Conservation (phyloP, 1,140 invertebrate genomes). For the Macrobrachium nipponense region DNA sequence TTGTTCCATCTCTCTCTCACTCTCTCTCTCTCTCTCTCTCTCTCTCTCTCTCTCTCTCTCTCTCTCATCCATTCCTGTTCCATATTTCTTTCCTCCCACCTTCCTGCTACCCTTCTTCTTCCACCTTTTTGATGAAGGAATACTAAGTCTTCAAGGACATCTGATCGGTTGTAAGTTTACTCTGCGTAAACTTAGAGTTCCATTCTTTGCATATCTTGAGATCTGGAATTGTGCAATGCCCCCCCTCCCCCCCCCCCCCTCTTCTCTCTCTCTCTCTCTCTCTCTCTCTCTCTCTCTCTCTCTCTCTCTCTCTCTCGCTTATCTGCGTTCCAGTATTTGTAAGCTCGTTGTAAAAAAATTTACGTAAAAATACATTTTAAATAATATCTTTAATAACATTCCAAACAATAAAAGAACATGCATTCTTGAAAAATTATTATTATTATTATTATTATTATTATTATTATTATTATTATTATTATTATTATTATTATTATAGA, state of each 20-base stretch:
- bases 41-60: conserved; percentile 30
- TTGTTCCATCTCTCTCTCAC: background rate
- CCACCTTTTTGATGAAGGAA: background rate
- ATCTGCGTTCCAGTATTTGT: too few species aligned
- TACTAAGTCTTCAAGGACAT: background rate
- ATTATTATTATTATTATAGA: too few species aligned
- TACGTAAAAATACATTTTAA: too few species aligned
- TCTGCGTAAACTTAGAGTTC: background rate
- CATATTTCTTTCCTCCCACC: background rate
- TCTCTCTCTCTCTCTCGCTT: conserved; percentile 12
- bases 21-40: conserved; percentile 30
- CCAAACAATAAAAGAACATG: too few species aligned
- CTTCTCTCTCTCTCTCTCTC: conserved; percentile 15
- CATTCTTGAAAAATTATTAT: too few species aligned
- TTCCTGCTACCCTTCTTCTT: conserved; percentile 10
- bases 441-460: too few species aligned
- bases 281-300: conserved; percentile 25
- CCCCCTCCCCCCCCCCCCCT: background rate
- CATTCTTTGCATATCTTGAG: background rate
- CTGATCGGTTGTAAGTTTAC: background rate
- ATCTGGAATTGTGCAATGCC: background rate
- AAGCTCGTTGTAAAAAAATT: too few species aligned
- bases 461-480: too few species aligned
- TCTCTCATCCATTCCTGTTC: background rate
- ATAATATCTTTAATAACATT: too few species aligned